Base-by-base conservation (phyloP, 2,888 invertebrate genomes). In the Drosophila ezoana region DNA sequence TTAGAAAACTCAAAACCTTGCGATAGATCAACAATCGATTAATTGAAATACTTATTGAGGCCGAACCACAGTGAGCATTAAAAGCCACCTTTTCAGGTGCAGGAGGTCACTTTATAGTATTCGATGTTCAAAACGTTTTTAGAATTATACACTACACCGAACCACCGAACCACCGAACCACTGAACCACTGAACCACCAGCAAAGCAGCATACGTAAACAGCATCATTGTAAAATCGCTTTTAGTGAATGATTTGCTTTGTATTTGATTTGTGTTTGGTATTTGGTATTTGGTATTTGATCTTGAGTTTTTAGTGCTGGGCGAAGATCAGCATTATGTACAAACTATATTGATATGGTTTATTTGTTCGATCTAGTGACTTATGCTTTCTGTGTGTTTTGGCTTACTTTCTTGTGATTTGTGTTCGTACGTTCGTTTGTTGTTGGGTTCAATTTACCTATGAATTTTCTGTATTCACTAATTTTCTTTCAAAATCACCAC, bases 401-500 rank as follows among this genome's bases (percentile, higher is more conserved):
- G 47, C 40, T 58, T 66, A 32, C 8, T 8, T 37, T 48, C 28
- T 66, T 69, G 60, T 58, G 43, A 69, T 60, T 73, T 78, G n/a
- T 67, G 49, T 72, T 56, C 41, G 64, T 61, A 65, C 52, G 18
- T 28, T 52, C 28, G 28, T 49, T 49, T 20, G 70, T 77, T 76
- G 64, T 67, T 76, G 72, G 53, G 68, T 86, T 86, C 57, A 58
- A 66, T 75, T 79, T 66, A 73, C 58, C 77, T 81, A 60, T 79
- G 35, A 71, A 67, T 78, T 78, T 75, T 76, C 45, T 67, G 78
- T 68, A 32, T 51, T 87, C 87, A 87, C 84, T 78, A 82, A 82
- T 87, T 83, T 83, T 80, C 81, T 88, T 83, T 85, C 81, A 82
- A 92, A 90, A 90, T 91, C 92, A 90, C 91, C 90, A 91, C 90